Conservation (phyloP, 2,113 vertebrate species). For the Catharus bicknelli region DNA sequence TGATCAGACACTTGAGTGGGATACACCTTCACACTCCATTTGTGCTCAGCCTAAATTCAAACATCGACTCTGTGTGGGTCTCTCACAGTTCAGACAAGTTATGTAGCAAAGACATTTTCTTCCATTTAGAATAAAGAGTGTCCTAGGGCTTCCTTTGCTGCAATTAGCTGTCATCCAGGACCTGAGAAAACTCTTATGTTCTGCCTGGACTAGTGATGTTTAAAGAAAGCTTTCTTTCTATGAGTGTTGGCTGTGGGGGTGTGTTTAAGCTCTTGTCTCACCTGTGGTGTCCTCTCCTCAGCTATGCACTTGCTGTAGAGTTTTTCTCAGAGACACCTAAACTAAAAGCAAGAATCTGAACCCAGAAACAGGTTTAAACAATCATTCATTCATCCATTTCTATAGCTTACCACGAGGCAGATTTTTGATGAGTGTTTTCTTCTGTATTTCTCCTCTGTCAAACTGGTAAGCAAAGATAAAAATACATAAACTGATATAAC, state of each 20-base stretch:
- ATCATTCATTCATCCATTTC: background rate
- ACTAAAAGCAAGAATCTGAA: background rate
- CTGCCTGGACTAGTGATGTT: background rate
- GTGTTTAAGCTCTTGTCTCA: background rate
- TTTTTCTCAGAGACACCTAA: background rate
- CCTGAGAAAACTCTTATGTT: background rate
- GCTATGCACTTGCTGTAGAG: background rate
- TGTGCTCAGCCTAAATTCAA: background rate
- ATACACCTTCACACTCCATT: background rate
- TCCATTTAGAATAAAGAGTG: background rate
- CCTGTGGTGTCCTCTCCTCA: background rate
- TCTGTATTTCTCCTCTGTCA: background rate
- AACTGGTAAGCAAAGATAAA: background rate
- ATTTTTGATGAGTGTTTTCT: background rate
- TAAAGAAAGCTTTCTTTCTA: background rate
- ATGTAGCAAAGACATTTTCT: background rate
- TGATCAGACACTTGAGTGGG: background rate
- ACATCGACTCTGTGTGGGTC: fast-evolving
- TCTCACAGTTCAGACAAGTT: background rate
- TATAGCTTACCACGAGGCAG: background rate
- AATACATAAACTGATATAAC: background rate
- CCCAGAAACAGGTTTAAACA: background rate
- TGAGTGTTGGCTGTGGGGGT: fast-evolving
- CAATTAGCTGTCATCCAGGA: background rate
- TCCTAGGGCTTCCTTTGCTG: background rate